A percentile compares a stretch with the other conserved stretches of the same genome.
Evolutionary conservation across 2,113 vertebrate species (phyloP).

Genomic region (Quiscalus mexicanus): DNA sequence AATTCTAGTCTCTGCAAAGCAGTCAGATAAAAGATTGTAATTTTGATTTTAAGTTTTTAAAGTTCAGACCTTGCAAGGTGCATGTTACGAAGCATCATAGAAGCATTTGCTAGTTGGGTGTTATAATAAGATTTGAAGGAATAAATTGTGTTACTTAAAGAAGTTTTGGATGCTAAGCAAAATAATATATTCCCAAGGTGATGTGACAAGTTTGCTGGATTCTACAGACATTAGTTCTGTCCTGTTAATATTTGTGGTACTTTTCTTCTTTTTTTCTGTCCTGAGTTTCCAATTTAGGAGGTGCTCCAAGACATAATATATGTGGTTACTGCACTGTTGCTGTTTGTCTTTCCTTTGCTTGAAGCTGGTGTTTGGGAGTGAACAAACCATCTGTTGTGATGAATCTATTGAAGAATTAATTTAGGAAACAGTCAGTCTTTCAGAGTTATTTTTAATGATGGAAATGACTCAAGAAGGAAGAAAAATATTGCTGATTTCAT

Average conservation of each 20-base stretch:
- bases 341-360: neutral
- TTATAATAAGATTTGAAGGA: neutral
- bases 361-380: neutral
- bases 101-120: neutral
- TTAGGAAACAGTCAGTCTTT: neutral
- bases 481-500: neutral
- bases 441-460: neutral
- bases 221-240: fast-evolving
- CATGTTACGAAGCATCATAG: neutral
- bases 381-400: neutral
- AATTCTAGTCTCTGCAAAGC: neutral
- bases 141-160: neutral
- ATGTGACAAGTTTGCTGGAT: neutral
- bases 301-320: fast-evolving
- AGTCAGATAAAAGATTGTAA: neutral
- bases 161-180: neutral
- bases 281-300: neutral
- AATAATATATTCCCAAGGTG: neutral
- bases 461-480: neutral
- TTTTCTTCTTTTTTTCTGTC: neutral
- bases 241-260: neutral
- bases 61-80: neutral
- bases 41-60: neutral
- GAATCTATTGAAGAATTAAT: neutral
- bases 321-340: neutral